Evolutionary conservation across 2,888 invertebrate species (phyloP).

Genomic region (Galerucella nymphaeae): DNA sequence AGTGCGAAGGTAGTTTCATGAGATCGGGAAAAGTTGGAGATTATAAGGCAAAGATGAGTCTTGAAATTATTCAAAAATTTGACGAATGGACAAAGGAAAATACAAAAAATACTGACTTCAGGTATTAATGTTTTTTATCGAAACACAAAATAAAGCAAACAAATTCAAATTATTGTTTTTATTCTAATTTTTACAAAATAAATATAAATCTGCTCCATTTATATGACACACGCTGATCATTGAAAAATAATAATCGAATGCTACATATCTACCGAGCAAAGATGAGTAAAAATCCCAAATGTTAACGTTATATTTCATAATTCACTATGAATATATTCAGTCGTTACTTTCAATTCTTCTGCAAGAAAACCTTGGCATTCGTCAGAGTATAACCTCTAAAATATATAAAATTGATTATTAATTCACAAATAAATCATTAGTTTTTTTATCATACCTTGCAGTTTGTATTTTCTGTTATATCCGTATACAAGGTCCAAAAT

Average conservation of each 20-base stretch:
- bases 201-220: constrained; percentile 20
- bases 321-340: constrained; percentile 85
- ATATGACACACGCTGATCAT: constrained; percentile 9
- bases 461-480: constrained; percentile 77
- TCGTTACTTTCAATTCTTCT: constrained; percentile 84
- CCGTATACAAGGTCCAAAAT: constrained; percentile 83
- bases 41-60: constrained; percentile 71
- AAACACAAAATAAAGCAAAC: neutral
- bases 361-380: constrained; percentile 84
- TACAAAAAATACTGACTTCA: constrained; percentile 66
- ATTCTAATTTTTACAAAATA: constrained; percentile 4
- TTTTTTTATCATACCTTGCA: constrained; percentile 72
- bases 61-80: constrained; percentile 76
- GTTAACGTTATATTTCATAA: constrained; percentile 66
- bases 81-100: constrained; percentile 77
- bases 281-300: neutral
- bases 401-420: constrained; percentile 48
- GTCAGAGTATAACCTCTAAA: constrained; percentile 75
- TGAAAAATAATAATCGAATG: neutral
- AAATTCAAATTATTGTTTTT: neutral
- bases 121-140: neutral
- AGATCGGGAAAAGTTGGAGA: constrained; percentile 65
- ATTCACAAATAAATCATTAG: neutral
- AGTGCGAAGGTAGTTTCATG: constrained; percentile 63
- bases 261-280: constrained; percentile 39